phyloP scores from a whole-genome alignment of 1,140 invertebrate species.

The Hylaeus volcanicus region DNA sequence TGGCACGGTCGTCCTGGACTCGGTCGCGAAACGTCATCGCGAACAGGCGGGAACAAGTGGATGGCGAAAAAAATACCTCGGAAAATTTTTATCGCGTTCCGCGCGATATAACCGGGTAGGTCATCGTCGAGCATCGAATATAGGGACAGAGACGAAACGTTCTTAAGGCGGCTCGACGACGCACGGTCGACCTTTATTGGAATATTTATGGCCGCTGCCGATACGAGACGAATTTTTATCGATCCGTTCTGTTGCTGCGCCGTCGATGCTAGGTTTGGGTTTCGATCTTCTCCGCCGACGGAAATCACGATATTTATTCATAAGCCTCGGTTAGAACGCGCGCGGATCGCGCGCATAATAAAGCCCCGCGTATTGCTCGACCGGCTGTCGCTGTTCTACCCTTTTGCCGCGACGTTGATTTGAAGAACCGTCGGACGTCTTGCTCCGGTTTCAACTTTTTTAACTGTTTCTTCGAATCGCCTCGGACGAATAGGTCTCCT shows the following conservation, averaged over 20 bases:
- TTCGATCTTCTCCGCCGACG: slow-evolving; percentile 61
- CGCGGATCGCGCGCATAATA: slow-evolving; percentile 66
- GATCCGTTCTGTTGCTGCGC: slow-evolving; percentile 70
- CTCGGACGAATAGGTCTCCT: no score
- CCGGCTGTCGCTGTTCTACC: slow-evolving; percentile 68
- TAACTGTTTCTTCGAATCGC: background rate
- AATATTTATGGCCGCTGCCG: slow-evolving; percentile 73
- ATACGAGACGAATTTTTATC: slow-evolving; percentile 75
- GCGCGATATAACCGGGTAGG: background rate
- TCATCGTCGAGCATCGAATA: slow-evolving; percentile 23
- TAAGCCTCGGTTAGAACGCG: slow-evolving; percentile 66
- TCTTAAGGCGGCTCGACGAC: slow-evolving; percentile 56
- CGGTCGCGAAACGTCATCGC: background rate
- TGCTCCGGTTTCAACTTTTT: background rate
- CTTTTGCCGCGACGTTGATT: slow-evolving; percentile 31
- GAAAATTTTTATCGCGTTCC: slow-evolving; percentile 41
- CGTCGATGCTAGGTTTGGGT: slow-evolving; percentile 56
- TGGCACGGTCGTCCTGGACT: background rate
- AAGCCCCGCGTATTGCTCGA: slow-evolving; percentile 64
- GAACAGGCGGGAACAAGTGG: background rate
- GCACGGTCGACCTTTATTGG: slow-evolving; percentile 69
- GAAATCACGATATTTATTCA: slow-evolving; percentile 77
- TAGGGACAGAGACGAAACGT: slow-evolving; percentile 52
- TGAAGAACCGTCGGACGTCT: slow-evolving; percentile 12
- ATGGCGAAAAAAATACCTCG: background rate